Evolutionary conservation across 2,888 invertebrate genomes (phyloP).

Genomic region (Caenorhabditis sp.): DNA sequence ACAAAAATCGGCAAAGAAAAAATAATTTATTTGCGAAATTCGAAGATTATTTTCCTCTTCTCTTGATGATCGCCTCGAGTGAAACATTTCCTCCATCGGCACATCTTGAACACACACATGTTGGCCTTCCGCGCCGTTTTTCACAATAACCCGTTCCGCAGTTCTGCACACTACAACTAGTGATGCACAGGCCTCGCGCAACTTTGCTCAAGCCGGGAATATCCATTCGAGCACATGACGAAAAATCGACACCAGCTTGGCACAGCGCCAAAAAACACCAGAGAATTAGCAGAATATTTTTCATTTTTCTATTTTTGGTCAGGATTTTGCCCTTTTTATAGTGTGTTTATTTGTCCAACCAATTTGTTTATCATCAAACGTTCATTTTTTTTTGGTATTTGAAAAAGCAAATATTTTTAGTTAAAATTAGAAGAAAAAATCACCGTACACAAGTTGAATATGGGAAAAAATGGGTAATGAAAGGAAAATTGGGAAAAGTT

Average conservation of each 20-base stretch:
- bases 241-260: constrained; percentile 2
- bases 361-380: neutral
- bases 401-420: neutral
- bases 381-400: neutral
- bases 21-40: neutral
- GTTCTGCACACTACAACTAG: constrained; percentile 32
- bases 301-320: neutral
- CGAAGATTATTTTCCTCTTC: neutral
- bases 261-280: neutral
- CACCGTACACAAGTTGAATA: neutral
- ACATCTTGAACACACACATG: constrained; percentile 35
- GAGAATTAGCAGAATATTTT: no score
- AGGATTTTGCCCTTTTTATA: no score
- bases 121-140: constrained; percentile 25
- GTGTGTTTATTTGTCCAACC: neutral
- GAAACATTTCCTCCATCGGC: constrained; percentile 18
- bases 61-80: neutral
- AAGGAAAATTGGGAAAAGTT: neutral
- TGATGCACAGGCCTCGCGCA: constrained; percentile 25
- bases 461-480: neutral
- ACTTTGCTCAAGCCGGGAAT: constrained; percentile 19
- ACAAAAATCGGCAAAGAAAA: neutral
- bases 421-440: neutral
- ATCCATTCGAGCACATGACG: constrained; percentile 33
- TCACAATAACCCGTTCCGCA: constrained; percentile 37